Evolutionary conservation across 2,113 vertebrate genomes (phyloP).

Genomic region (Picathartes gymnocephalus): DNA sequence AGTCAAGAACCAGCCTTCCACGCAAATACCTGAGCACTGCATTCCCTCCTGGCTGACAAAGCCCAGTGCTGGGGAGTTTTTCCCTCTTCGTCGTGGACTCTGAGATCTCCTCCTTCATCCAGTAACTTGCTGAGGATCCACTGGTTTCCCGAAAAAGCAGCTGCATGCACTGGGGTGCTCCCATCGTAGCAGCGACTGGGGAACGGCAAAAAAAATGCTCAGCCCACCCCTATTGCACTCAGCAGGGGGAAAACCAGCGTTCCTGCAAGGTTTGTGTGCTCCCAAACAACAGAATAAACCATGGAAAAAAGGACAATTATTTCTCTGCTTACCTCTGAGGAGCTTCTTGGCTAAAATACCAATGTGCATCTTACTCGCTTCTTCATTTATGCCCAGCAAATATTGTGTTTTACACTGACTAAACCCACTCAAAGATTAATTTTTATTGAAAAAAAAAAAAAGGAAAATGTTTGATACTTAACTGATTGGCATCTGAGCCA

Average conservation of each 20-base stretch:
- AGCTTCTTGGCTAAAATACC: background rate
- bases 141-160: slow-evolving; percentile 81
- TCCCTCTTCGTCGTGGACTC: slow-evolving; percentile 77
- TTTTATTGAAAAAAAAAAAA: background rate
- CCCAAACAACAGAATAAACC: background rate
- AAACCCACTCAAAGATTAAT: accelerated
- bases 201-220: background rate
- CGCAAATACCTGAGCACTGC: slow-evolving; percentile 66
- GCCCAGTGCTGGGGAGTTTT: slow-evolving; percentile 78
- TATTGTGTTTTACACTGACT: accelerated
- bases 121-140: slow-evolving; percentile 79
- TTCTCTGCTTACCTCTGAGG: background rate
- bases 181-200: slow-evolving; percentile 80
- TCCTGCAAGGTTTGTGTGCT: accelerated
- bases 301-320: accelerated
- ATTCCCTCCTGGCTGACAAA: slow-evolving; percentile 70
- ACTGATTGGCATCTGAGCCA: slow-evolving; percentile 83
- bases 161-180: slow-evolving; percentile 86
- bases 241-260: background rate
- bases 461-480: slow-evolving; percentile 32
- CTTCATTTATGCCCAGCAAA: background rate
- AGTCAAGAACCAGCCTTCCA: background rate
- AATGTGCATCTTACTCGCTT: background rate
- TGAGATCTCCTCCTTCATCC: slow-evolving; percentile 83
- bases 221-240: background rate